A percentile compares a stretch with the other conserved stretches of the same genome.
Conservation (phyloP, 2,797 vertebrate genomes). For the Carapus acus region DNA sequence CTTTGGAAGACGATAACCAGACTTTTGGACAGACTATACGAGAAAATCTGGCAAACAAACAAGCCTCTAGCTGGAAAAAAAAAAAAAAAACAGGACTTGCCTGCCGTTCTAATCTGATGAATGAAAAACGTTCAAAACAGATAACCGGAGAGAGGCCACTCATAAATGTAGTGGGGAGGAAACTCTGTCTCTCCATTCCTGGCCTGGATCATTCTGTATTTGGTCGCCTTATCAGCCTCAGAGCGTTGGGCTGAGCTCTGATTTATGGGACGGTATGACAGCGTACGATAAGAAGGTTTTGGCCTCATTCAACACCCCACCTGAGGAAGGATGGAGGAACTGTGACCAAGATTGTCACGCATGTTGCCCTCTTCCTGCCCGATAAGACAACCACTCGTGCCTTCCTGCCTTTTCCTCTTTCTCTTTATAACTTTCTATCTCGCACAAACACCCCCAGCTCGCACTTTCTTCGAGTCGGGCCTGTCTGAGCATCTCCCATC, state of each 20-base stretch:
- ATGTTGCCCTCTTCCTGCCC: slow-evolving; percentile 35
- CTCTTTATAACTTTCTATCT: slow-evolving; percentile 30
- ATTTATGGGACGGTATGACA: slow-evolving; percentile 62
- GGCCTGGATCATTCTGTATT: slow-evolving; percentile 42
- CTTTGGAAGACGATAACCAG: slow-evolving; percentile 47
- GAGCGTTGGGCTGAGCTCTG: slow-evolving; percentile 52
- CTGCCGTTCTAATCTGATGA: slow-evolving; percentile 51
- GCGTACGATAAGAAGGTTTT: slow-evolving; percentile 58
- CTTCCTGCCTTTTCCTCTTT: slow-evolving; percentile 15
- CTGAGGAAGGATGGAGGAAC: slow-evolving; percentile 39
- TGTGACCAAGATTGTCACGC: slow-evolving; percentile 54
- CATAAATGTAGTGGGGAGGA: slow-evolving; percentile 14
- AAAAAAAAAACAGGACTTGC: slow-evolving; percentile 33
- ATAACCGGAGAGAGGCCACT: slow-evolving; percentile 34
- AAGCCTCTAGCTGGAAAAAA: slow-evolving; percentile 25
- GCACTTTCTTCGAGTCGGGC: slow-evolving; percentile 27
- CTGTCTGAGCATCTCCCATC: slow-evolving; percentile 23
- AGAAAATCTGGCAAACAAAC: slow-evolving; percentile 49
- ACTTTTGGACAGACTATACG: slow-evolving; percentile 46
- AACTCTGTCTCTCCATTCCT: slow-evolving; percentile 39
- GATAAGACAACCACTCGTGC: slow-evolving; percentile 36
- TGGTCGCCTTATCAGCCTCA: slow-evolving; percentile 59
- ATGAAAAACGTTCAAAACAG: slow-evolving; percentile 53
- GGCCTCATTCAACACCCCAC: slow-evolving; percentile 43
- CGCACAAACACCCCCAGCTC: slow-evolving; percentile 36